These are phyloP conservation scores for Pyrgilauda ruficollis DNA, from an alignment of 2,113 vertebrate genomes.

Conservation along the genomic window DNA sequence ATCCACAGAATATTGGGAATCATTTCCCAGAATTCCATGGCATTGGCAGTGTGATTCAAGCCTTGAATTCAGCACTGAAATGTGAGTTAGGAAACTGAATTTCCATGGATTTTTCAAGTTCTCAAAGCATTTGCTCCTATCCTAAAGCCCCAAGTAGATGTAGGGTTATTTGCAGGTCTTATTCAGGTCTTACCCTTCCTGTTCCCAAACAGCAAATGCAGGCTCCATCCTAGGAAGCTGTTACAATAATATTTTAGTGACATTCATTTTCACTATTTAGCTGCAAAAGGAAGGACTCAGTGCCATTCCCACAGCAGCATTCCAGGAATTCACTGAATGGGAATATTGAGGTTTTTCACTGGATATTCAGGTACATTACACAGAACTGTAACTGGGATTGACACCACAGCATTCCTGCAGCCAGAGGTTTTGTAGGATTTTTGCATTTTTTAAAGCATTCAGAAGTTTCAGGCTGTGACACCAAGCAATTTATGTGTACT, in stretches of 20 bases:
- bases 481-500: neutral
- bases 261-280: neutral
- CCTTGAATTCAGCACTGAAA: neutral
- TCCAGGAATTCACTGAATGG: neutral
- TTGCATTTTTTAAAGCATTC: neutral
- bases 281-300: neutral
- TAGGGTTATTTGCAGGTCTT: neutral
- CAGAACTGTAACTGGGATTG: accelerated
- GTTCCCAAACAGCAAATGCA: neutral
- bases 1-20: neutral
- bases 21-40: neutral
- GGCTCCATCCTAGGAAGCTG: neutral
- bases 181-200: neutral
- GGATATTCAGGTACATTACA: neutral
- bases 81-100: neutral
- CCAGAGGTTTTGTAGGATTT: too few relatives aligned
- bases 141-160: neutral
- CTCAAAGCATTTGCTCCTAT: neutral
- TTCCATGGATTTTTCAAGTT: neutral
- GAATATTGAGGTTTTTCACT: neutral
- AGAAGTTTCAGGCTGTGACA: neutral
- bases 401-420: neutral
- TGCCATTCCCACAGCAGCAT: neutral
- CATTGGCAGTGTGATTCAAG: neutral
- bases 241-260: neutral